Percentiles rank a stretch among this genome's conserved stretches.
These are phyloP conservation scores for Pachliopta kotzebuea DNA, from an alignment of 2,888 invertebrate species.

Conservation along the genomic window DNA sequence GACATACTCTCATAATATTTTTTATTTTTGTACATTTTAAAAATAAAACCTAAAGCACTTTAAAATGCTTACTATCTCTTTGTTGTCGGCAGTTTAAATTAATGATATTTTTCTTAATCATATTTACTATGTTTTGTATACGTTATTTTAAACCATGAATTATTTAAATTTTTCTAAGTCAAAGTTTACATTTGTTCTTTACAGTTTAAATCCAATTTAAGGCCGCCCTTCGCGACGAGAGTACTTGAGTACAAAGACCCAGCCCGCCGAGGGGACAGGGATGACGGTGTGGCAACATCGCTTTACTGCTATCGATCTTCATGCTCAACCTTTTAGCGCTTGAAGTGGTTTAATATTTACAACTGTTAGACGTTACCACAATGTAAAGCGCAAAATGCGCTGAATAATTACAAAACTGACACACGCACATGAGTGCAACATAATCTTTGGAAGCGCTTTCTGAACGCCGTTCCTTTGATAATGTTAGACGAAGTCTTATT, in stretches of 20 bases:
- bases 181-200: slow-evolving; percentile 1
- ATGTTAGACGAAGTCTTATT: slow-evolving; percentile 26
- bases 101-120: too few relatives aligned
- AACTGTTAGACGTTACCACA: slow-evolving; percentile 27
- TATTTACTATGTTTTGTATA: too few relatives aligned
- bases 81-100: too few relatives aligned
- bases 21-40: too few relatives aligned
- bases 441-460: slow-evolving; percentile 32
- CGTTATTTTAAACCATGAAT: too few relatives aligned
- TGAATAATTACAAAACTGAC: slow-evolving; percentile 29
- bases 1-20: too few relatives aligned
- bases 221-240: slow-evolving; percentile 48
- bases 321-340: slow-evolving; percentile 41
- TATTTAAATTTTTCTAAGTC: too few relatives aligned
- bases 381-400: slow-evolving; percentile 35
- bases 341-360: slow-evolving; percentile 38
- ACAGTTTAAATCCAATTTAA: slow-evolving; percentile 41
- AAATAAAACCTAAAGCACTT: too few relatives aligned
- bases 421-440: slow-evolving; percentile 24
- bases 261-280: slow-evolving; percentile 42
- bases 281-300: slow-evolving; percentile 57
- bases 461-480: slow-evolving; percentile 23
- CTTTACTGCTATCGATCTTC: slow-evolving; percentile 63
- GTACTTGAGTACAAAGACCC: slow-evolving; percentile 63
- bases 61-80: too few relatives aligned